phyloP scores from a whole-genome alignment of 1,140 invertebrate species.

The Drosophila erecta region DNA sequence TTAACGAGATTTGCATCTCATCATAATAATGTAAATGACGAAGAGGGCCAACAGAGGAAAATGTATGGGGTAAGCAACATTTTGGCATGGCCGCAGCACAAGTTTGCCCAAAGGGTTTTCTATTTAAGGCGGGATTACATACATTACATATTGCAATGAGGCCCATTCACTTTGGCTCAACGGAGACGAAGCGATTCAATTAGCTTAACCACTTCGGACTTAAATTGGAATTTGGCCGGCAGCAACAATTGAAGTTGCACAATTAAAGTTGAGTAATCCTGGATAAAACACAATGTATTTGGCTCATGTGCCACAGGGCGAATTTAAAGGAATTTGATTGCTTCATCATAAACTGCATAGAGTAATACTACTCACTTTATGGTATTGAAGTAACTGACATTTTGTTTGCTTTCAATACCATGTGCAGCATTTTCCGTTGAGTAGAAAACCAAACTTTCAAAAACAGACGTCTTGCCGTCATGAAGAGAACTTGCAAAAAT shows the following conservation, averaged over 20 bases:
- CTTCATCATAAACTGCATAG: background rate
- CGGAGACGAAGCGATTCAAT: conserved; percentile 40
- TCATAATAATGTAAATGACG: conserved; percentile 83
- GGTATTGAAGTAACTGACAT: background rate
- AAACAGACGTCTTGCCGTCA: background rate
- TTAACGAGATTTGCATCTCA: conserved; percentile 82
- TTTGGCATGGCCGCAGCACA: conserved; percentile 31
- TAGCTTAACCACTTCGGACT: conserved; percentile 29
- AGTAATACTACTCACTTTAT: no score
- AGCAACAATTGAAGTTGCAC: conserved; percentile 32
- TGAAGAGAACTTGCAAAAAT: no score
- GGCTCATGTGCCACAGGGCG: background rate
- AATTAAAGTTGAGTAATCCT: background rate
- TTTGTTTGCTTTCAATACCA: no score
- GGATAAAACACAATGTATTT: conserved; percentile 1
- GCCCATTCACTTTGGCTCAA: conserved; percentile 36
- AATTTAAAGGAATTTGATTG: background rate
- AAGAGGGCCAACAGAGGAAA: conserved; percentile 32
- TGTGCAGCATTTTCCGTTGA: background rate
- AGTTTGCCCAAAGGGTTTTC: conserved; percentile 45
- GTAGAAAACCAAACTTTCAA: background rate
- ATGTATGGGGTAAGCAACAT: conserved; percentile 43
- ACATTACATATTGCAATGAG: conserved; percentile 38
- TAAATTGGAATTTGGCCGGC: conserved; percentile 25
- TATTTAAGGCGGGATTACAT: conserved; percentile 41